Evolutionary conservation across 2,888 invertebrate genomes (phyloP).

Genomic region (Biston stratarius): DNA sequence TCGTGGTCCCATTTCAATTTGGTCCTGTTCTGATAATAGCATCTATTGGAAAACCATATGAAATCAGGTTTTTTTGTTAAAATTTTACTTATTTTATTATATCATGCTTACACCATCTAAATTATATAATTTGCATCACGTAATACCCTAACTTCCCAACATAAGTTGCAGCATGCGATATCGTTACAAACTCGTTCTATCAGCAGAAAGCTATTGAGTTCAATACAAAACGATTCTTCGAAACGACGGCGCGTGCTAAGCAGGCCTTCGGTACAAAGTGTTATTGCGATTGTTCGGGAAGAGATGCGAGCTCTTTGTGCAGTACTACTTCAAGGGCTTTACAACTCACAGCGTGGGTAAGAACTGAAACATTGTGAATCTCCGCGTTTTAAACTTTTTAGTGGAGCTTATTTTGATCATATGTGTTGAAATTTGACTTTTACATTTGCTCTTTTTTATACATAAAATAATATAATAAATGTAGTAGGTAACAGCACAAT

Average conservation of each 20-base stretch:
- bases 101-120: too few species aligned
- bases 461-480: too few species aligned
- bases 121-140: constrained; percentile 8
- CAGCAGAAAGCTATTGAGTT: constrained; percentile 20
- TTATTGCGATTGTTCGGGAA: constrained; percentile 46
- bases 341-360: constrained; percentile 16
- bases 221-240: constrained; percentile 22
- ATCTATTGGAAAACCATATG: too few species aligned
- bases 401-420: constrained; percentile 8
- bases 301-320: constrained; percentile 42
- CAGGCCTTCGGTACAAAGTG: constrained; percentile 40
- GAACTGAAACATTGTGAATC: constrained; percentile 23
- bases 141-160: background rate
- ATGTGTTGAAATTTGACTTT: too few species aligned
- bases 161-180: constrained; percentile 2
- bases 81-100: too few species aligned
- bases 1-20: too few species aligned
- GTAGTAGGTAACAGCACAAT: too few species aligned
- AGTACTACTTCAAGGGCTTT: constrained; percentile 40
- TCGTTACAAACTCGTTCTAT: constrained; percentile 19
- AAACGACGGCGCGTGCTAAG: constrained; percentile 18
- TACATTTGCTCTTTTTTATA: too few species aligned
- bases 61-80: too few species aligned
- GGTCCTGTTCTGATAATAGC: too few species aligned
- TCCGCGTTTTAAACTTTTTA: constrained; percentile 19